Conservation (phyloP, 2,797 vertebrate genomes). For the Paratrypauchen microcephalus region DNA sequence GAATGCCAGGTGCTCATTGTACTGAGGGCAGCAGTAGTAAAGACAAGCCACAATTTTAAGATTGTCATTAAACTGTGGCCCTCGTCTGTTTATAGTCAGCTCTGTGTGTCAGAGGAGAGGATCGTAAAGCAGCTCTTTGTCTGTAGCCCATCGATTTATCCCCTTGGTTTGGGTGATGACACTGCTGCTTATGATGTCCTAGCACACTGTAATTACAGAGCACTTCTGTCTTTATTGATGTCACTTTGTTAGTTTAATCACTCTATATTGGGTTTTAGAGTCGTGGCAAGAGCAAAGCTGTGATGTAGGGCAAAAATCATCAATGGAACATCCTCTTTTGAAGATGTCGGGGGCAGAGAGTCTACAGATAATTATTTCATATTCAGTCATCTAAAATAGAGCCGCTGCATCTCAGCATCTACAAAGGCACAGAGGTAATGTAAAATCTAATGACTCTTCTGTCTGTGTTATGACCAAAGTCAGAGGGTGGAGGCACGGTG, state of each 20-base stretch:
- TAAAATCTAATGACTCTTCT: constrained; percentile 67
- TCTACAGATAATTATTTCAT: constrained; percentile 71
- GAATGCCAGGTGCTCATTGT: constrained; percentile 70
- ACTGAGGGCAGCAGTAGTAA: constrained; percentile 71
- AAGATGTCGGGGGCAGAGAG: constrained; percentile 66
- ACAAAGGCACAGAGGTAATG: constrained; percentile 70
- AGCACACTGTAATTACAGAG: constrained; percentile 76
- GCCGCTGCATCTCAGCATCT: constrained; percentile 57
- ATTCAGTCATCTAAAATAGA: constrained; percentile 66
- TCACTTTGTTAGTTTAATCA: constrained; percentile 84
- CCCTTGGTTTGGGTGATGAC: constrained; percentile 79
- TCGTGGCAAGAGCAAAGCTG: constrained; percentile 71
- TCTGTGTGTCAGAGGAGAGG: constrained; percentile 73
- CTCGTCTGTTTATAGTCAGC: constrained; percentile 75
- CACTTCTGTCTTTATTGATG: constrained; percentile 78
- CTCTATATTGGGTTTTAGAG: constrained; percentile 77
- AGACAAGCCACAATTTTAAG: constrained; percentile 80
- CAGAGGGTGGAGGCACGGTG: constrained; percentile 61
- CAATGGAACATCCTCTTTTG: constrained; percentile 76
- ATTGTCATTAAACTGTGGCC: constrained; percentile 78
- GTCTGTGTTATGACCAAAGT: constrained; percentile 67
- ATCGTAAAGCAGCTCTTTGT: constrained; percentile 77
- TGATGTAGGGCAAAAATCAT: constrained; percentile 76
- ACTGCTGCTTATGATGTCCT: constrained; percentile 80
- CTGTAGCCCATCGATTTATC: constrained; percentile 80